These are phyloP conservation scores for Ptyas mucosa DNA, from an alignment of 2,113 vertebrate species.

Conservation along the genomic window DNA sequence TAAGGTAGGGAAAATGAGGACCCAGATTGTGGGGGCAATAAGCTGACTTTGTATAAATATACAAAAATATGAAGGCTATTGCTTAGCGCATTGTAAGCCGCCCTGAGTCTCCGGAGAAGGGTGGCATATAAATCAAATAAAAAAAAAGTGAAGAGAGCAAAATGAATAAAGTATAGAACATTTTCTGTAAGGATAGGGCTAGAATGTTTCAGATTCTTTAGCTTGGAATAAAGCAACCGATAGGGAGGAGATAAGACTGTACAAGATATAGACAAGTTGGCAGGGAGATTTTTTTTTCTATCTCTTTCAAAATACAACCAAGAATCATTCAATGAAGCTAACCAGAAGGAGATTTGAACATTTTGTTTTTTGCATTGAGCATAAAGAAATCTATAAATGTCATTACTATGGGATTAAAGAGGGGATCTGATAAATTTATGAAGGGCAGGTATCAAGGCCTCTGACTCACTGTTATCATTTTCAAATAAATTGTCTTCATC, in stretches of 20 bases:
- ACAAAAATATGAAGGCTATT: too few relatives aligned
- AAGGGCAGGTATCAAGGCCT: background rate
- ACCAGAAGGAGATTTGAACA: background rate
- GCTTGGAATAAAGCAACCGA: background rate
- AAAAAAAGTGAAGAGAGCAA: background rate
- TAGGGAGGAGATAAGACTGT: background rate
- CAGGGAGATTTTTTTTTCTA: background rate
- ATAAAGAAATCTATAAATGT: background rate
- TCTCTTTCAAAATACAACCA: background rate
- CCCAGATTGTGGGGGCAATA: too few relatives aligned
- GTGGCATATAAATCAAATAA: too few relatives aligned
- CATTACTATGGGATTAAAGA: background rate
- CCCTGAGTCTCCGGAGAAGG: too few relatives aligned
- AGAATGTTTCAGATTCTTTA: background rate
- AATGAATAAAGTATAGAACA: background rate
- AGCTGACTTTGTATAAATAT: too few relatives aligned
- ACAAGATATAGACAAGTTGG: background rate
- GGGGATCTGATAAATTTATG: background rate
- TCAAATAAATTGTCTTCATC: conserved; percentile 20
- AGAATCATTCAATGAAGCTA: background rate
- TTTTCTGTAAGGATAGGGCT: background rate
- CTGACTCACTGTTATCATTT: background rate
- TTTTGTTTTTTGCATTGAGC: background rate
- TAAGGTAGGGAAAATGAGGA: too few relatives aligned
- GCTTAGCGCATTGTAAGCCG: too few relatives aligned